Evolutionary conservation across 1,140 invertebrate species (phyloP), one percentile per base, ranked within the genome.

Genomic region (Drosophila pachea): DNA sequence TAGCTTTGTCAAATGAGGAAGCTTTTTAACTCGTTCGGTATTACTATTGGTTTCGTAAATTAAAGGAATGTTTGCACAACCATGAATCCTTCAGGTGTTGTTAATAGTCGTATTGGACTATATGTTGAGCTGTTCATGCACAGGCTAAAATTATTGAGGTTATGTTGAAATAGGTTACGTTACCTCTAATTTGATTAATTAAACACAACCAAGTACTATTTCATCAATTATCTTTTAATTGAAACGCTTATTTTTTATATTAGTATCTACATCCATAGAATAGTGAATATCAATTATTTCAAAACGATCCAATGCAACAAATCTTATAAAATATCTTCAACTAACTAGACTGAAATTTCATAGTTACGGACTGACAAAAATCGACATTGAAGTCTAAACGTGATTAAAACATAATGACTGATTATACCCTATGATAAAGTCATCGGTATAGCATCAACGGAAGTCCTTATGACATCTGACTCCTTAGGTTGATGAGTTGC

Each of bases 291-390:
- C 35, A 38, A 35, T 70, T 8, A 29, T 54, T n/a, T 36, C 45
- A 64, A 58, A 58, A 53, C 36, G 40, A 45, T 22, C 40, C 22
- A 58, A 58, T 16, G 53, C 62, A 70, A 70, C 53, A 65, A 70
- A 58, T 33, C 61, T 70, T 70, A 65, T 53, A 31, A 16, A 52
- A 35, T 49, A 43, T 67, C 54, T 8, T 69, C 52, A 69, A 69
- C 61, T 56, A 58, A 49, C 54, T 45, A 43, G 64, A 65, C 56
- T 22, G 53, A 29, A 43, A 9, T 50, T 50, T n/a, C 58, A 50
- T 40, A 50, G 40, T 16, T 32, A 42, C 11, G 33, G 8, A 12
- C 33, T 52, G 54, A 31, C 40, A 14, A 7, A 32, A 14, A 47
- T 14, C 5, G 6, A 5, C 6, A 6, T 29, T 61, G 31, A 31